These are phyloP conservation scores for Gymnoscopelus microlampas DNA, from an alignment of 2,797 vertebrate species.

Conservation along the genomic window DNA sequence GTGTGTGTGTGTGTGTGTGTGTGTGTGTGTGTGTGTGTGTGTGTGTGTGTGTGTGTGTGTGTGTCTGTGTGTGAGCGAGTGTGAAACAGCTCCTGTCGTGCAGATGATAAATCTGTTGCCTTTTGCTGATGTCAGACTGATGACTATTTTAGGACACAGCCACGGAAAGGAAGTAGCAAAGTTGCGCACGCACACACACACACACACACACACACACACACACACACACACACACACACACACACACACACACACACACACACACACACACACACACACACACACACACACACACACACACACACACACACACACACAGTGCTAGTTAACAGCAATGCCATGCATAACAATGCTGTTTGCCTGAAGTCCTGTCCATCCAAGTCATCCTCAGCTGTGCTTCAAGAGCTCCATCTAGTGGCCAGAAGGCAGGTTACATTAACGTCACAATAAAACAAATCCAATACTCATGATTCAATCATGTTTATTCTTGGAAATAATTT, in stretches of 20 bases:
- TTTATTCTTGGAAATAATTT: too few species aligned
- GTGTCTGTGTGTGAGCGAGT: slow-evolving; percentile 9
- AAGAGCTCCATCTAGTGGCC: slow-evolving; percentile 46
- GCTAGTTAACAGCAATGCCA: too few species aligned
- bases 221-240: not conserved
- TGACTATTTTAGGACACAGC: not conserved
- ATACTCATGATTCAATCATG: too few species aligned
- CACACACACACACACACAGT: not conserved
- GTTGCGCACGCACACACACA: not conserved
- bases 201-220: not conserved
- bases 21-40: slow-evolving; percentile 4
- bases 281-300: not conserved
- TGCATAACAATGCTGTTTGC: not conserved
- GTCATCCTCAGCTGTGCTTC: too few species aligned
- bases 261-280: not conserved
- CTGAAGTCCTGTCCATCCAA: not conserved
- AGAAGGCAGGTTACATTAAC: too few species aligned
- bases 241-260: not conserved
- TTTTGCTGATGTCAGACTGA: not conserved
- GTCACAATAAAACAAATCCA: too few species aligned
- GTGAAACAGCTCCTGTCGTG: too few species aligned
- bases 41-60: slow-evolving; percentile 7
- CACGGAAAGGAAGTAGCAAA: too few species aligned
- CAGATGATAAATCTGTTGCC: not conserved
- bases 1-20: slow-evolving; percentile 12